Evolutionary conservation across 1,140 invertebrate species (phyloP).

Genomic region (Drosophila watanabei): DNA sequence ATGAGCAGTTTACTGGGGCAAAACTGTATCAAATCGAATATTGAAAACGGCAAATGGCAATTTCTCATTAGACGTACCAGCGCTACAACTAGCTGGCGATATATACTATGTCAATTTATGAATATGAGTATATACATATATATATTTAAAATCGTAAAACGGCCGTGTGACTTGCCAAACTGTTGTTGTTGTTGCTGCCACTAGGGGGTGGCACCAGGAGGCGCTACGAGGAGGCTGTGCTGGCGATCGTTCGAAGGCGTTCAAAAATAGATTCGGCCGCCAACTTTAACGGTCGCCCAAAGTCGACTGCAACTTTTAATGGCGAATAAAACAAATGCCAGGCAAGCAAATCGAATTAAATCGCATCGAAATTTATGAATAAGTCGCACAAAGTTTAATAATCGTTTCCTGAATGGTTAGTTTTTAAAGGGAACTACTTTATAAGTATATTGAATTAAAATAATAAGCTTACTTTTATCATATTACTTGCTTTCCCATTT

Average conservation of each 20-base stretch:
- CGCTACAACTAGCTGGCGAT: constrained; percentile 17
- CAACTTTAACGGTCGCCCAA: constrained; percentile 68
- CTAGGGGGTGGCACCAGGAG: constrained; percentile 2
- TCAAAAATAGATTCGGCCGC: constrained; percentile 67
- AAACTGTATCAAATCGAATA: constrained; percentile 49
- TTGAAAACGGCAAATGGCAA: constrained; percentile 40
- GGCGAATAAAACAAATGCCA: constrained; percentile 71
- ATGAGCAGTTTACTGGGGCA: constrained; percentile 56
- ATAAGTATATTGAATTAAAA: background rate
- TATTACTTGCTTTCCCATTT: background rate
- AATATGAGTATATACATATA: constrained; percentile 20
- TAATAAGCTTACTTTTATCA: background rate
- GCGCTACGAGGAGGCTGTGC: background rate
- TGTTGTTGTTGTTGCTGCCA: background rate
- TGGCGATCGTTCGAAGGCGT: constrained; percentile 19
- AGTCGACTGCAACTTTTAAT: constrained; percentile 73
- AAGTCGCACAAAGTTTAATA: constrained; percentile 6
- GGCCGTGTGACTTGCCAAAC: constrained; percentile 33
- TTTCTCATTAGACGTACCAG: constrained; percentile 45
- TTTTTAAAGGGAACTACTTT: background rate
- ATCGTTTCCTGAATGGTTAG: constrained; percentile 2
- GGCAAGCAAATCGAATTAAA: constrained; percentile 48
- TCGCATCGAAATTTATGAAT: constrained; percentile 48
- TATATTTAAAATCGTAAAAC: constrained; percentile 38
- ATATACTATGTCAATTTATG: constrained; percentile 17